These are phyloP conservation scores for Temnothorax ravouxi DNA, from an alignment of 2,888 invertebrate species.

Conservation along the genomic window DNA sequence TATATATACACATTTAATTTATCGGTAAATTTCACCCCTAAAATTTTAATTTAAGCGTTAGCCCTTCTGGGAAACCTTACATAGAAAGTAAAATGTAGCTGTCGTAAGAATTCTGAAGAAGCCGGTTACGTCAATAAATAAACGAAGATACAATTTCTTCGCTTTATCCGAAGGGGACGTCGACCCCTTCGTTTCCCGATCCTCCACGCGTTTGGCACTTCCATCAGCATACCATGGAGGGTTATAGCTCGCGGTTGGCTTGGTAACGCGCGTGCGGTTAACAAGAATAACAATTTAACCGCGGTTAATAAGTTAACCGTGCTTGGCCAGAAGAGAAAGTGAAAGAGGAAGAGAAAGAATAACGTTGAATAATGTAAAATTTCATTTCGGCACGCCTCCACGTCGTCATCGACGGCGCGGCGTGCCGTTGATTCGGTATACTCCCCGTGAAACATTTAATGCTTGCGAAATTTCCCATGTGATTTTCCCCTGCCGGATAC, in stretches of 20 bases:
- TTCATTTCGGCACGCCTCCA: conserved; percentile 77
- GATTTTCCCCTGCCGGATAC: conserved; percentile 64
- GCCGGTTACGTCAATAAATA: conserved; percentile 13
- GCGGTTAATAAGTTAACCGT: conserved; percentile 73
- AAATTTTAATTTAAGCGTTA: not conserved
- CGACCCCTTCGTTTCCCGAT: not conserved
- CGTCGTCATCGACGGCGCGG: conserved; percentile 72
- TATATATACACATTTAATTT: not conserved
- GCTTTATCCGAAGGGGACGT: not conserved
- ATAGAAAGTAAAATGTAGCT: not conserved
- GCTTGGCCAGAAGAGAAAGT: not conserved
- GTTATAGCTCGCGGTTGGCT: conserved; percentile 4
- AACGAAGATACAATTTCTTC: conserved; percentile 14
- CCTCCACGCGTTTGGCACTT: not conserved
- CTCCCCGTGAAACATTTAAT: conserved; percentile 79
- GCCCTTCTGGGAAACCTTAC: not conserved
- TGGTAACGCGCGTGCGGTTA: conserved; percentile 59
- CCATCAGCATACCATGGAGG: not conserved
- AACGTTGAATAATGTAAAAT: conserved; percentile 81
- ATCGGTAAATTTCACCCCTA: not conserved
- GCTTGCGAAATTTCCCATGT: conserved; percentile 81
- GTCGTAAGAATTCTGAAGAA: conserved; percentile 26
- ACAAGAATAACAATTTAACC: too few relatives aligned
- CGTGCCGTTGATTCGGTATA: conserved; percentile 73
- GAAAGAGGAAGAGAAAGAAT: conserved; percentile 22